Evolutionary conservation across 2,113 vertebrate species (phyloP), one percentile per base, ranked within the genome.

Genomic region (Lepisosteus oculatus): DNA sequence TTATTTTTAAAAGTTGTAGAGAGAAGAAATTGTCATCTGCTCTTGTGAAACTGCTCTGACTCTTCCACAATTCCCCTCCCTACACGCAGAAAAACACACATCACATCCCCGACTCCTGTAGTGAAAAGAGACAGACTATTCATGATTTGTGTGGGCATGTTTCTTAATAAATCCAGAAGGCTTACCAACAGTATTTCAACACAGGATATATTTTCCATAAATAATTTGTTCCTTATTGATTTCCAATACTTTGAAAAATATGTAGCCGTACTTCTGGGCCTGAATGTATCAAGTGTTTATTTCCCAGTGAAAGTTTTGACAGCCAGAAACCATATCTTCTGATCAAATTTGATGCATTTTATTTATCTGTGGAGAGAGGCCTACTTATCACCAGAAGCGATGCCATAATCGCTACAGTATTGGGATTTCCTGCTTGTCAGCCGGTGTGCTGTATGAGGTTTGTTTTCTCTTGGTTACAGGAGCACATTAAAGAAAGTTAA

Each of bases 141-240:
- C 43, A 77, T 93, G 91, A 93, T 92, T 92, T 89, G 87, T 88
- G 84, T 78, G 61, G 72, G 82, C 77, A 77, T 79, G 55, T 85
- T 88, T 85, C 80, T 85, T 91, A 83, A 91, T 92, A 90, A 93
- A 90, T 89, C 86, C 83, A 79, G 69, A 67, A 68, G 77, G 82
- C 80, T 83, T 77, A 87, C 84, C 82, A 81, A 84, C 86, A 84
- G 87, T 91, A 91, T 91, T 89, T 92, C 85, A 90, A 88, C 80
- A 83, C 79, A 81, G 86, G 80, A 79, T 89, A 85, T 85, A 90
- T 90, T 95, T 92, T 89, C 89, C 85, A 88, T 93, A 93, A 94
- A 94, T 93, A 89, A 92, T 90, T 89, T 83, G 79, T 87, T 87
- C 81, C 83, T 74, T 70, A 91, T 90, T 93, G 90, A 93, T 90